These are phyloP conservation scores for Halocynthia aurantium DNA, from an alignment of 23 tunicate species.

Conservation along the genomic window DNA sequence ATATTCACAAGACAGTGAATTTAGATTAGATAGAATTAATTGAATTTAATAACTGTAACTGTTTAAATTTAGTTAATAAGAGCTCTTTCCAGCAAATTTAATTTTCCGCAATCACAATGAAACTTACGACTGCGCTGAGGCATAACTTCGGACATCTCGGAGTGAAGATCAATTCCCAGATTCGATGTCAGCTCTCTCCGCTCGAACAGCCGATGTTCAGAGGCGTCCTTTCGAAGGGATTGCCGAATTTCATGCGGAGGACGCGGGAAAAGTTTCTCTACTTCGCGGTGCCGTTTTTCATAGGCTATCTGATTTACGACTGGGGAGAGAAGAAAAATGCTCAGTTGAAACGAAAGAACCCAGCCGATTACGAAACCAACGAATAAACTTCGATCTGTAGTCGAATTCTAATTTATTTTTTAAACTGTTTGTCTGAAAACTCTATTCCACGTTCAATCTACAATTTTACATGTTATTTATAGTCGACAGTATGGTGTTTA, in stretches of 20 bases:
- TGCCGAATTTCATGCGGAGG: constrained; percentile 43
- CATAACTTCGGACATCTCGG: constrained; percentile 53
- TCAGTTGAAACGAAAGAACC: constrained; percentile 60
- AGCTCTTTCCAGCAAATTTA: no score
- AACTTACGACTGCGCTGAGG: no score
- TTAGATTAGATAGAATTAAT: no score
- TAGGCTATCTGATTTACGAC: constrained; percentile 35
- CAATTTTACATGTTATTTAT: no score
- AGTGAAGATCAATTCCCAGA: constrained; percentile 38
- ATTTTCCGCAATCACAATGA: no score
- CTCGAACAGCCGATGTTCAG: constrained; percentile 70
- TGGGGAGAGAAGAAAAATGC: constrained; percentile 42
- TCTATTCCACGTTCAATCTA: no score
- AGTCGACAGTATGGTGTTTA: no score
- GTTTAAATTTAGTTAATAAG: no score
- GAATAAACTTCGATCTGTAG: constrained; percentile 13
- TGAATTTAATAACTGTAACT: no score
- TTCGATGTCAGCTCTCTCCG: constrained; percentile 46
- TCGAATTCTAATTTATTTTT: no score
- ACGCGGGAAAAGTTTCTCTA: constrained; percentile 40
- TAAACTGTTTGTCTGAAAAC: no score
- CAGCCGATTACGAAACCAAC: constrained; percentile 68
- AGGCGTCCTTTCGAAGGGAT: constrained; percentile 57
- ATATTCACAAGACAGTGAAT: no score
- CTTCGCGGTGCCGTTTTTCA: constrained; percentile 47